Evolutionary conservation across 1,140 invertebrate genomes (phyloP).

Genomic region (Zaprionus davidi): DNA sequence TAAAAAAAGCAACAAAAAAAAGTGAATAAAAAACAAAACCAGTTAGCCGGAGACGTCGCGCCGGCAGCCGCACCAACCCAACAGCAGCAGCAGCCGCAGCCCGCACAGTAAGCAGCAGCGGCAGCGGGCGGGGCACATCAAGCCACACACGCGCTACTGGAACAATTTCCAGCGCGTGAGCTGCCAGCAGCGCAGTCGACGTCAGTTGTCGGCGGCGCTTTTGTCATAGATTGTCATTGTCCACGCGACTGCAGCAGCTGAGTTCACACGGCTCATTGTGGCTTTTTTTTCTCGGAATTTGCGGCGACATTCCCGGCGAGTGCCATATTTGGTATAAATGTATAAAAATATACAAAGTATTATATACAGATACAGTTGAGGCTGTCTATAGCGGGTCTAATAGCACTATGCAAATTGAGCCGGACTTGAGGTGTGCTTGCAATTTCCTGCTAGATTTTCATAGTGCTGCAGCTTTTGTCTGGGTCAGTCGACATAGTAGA

Average conservation of each 20-base stretch:
- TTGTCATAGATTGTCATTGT: conserved; percentile 69
- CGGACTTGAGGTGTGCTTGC: background rate
- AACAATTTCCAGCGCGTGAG: conserved; percentile 67
- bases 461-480: background rate
- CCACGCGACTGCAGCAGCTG: conserved; percentile 77
- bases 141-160: conserved; percentile 67
- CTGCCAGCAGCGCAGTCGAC: conserved; percentile 25
- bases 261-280: conserved; percentile 76
- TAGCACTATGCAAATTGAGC: background rate
- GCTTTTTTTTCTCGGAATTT: conserved; percentile 64
- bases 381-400: background rate
- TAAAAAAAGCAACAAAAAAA: conserved; percentile 32
- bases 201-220: conserved; percentile 41
- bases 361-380: conserved; percentile 28
- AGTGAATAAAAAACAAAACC: conserved; percentile 53
- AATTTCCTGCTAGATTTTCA: conserved; percentile 1
- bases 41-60: conserved; percentile 41
- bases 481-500: too few relatives aligned
- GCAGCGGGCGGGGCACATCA: conserved; percentile 42
- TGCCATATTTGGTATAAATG: conserved; percentile 36
- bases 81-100: conserved; percentile 1
- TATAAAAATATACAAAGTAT: conserved; percentile 1
- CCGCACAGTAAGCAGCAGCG: conserved; percentile 5
- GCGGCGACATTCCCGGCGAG: conserved; percentile 74
- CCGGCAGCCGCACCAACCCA: conserved; percentile 11